phyloP scores from a whole-genome alignment of 53 echinoderm and acorn worm species.

The Apostichopus leukothele region DNA sequence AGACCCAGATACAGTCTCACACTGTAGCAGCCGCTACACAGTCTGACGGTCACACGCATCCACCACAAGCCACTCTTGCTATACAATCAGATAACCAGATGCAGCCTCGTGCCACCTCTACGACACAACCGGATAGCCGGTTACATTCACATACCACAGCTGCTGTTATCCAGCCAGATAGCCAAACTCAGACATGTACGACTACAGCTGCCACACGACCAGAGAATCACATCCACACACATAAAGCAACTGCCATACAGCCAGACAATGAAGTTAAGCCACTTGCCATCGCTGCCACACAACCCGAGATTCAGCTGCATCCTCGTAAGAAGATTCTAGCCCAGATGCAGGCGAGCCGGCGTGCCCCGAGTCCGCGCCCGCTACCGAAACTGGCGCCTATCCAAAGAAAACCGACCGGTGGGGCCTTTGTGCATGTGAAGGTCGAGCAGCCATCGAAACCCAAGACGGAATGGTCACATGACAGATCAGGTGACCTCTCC shows the following conservation, averaged over 20 bases:
- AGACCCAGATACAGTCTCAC: not conserved
- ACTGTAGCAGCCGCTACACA: slow-evolving; percentile 14
- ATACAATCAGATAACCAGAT: slow-evolving; percentile 13
- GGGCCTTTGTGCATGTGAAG: slow-evolving; percentile 19
- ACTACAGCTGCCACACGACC: not conserved
- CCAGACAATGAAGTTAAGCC: not conserved
- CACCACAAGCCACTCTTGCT: not conserved
- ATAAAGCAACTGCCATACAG: not conserved
- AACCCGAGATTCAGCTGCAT: not conserved
- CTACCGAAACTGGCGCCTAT: slow-evolving; percentile 83
- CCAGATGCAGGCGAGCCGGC: not conserved
- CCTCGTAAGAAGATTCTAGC: slow-evolving; percentile 24
- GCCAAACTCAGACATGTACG: not conserved
- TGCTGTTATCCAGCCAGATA: not conserved
- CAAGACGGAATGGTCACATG: slow-evolving; percentile 43
- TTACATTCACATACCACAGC: not conserved
- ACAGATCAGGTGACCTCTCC: not conserved
- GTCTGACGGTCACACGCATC: slow-evolving; percentile 11
- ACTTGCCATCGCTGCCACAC: slow-evolving; percentile 29
- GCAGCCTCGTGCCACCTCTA: not conserved
- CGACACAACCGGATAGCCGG: not conserved
- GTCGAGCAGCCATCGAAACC: slow-evolving; percentile 12
- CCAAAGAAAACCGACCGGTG: slow-evolving; percentile 49
- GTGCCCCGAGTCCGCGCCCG: slow-evolving; percentile 29
- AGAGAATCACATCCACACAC: no score